phyloP scores from a whole-genome alignment of 2,797 vertebrate species.

The Octomys mimax region DNA sequence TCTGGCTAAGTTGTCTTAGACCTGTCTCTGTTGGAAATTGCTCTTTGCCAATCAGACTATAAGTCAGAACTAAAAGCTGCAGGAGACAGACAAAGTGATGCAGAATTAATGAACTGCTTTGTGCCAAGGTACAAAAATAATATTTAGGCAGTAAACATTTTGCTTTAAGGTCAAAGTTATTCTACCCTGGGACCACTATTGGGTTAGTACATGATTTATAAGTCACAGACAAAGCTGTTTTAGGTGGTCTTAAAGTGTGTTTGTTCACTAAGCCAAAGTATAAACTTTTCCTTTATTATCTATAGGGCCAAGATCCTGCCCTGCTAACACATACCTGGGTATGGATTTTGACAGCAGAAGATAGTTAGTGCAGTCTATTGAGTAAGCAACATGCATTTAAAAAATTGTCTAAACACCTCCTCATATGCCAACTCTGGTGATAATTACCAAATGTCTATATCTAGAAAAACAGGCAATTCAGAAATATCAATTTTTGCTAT shows the following conservation, averaged over 20 bases:
- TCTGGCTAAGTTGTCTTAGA: slow-evolving; percentile 64
- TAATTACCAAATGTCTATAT: slow-evolving; percentile 91
- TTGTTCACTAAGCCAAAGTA: slow-evolving; percentile 15
- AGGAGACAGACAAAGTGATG: slow-evolving; percentile 75
- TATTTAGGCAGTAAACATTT: slow-evolving; percentile 67
- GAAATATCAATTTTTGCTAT: slow-evolving; percentile 89
- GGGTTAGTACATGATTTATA: not conserved
- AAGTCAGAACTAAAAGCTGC: slow-evolving; percentile 66
- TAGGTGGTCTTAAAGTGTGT: not conserved
- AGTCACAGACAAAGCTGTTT: slow-evolving; percentile 35
- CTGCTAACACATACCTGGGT: slow-evolving; percentile 68
- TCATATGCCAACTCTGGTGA: slow-evolving; percentile 88
- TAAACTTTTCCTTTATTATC: slow-evolving; percentile 40
- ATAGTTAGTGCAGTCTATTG: slow-evolving; percentile 85
- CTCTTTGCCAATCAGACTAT: slow-evolving; percentile 66
- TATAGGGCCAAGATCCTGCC: slow-evolving; percentile 31
- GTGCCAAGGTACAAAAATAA: slow-evolving; percentile 63
- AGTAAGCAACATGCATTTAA: slow-evolving; percentile 88
- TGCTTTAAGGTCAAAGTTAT: slow-evolving; percentile 66
- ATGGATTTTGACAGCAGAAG: slow-evolving; percentile 78
- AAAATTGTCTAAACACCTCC: slow-evolving; percentile 88
- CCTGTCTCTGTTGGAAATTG: slow-evolving; percentile 76
- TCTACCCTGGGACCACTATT: slow-evolving; percentile 65
- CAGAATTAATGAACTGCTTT: slow-evolving; percentile 72
- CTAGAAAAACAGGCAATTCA: slow-evolving; percentile 87